Evolutionary conservation across 2,113 vertebrate genomes (phyloP).

Genomic region (Vicugna pacos): DNA sequence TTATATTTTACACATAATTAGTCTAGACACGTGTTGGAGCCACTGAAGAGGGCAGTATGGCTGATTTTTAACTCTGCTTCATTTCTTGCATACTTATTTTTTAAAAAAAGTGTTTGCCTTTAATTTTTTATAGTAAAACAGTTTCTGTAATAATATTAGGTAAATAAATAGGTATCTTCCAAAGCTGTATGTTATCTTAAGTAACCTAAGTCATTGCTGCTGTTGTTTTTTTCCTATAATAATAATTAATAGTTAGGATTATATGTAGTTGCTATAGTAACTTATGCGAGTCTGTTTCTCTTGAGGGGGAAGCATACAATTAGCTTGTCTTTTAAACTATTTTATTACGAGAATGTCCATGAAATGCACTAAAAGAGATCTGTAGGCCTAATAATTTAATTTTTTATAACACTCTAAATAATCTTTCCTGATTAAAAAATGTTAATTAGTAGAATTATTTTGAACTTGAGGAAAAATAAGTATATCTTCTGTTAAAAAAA

Average conservation of each 20-base stretch:
- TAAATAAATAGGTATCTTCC: constrained; percentile 82
- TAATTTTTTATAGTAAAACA: constrained; percentile 76
- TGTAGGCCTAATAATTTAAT: constrained; percentile 66
- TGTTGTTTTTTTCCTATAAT: constrained; percentile 80
- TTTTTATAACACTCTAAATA: constrained; percentile 77
- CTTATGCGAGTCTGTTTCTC: constrained; percentile 76
- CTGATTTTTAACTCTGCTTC: constrained; percentile 62
- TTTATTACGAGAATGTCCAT: constrained; percentile 80
- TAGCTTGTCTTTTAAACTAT: constrained; percentile 87
- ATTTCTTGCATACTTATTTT: neutral
- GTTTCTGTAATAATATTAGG: constrained; percentile 80
- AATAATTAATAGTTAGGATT: constrained; percentile 86
- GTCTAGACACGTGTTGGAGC: constrained; percentile 37
- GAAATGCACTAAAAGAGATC: constrained; percentile 69
- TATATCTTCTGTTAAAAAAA: constrained; percentile 43
- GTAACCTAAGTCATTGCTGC: constrained; percentile 84
- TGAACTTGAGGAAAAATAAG: neutral
- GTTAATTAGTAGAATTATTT: constrained; percentile 78
- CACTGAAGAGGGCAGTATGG: neutral
- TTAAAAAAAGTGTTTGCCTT: constrained; percentile 50
- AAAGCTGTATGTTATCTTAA: constrained; percentile 85
- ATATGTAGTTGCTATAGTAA: constrained; percentile 87
- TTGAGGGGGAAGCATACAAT: constrained; percentile 81
- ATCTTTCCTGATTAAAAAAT: constrained; percentile 72
- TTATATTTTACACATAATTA: constrained; percentile 76